Evolutionary conservation across 92 coral and sea anemone species (phyloP), one percentile per base, ranked within the genome.

Genomic region (Phymanthus crucifer): DNA sequence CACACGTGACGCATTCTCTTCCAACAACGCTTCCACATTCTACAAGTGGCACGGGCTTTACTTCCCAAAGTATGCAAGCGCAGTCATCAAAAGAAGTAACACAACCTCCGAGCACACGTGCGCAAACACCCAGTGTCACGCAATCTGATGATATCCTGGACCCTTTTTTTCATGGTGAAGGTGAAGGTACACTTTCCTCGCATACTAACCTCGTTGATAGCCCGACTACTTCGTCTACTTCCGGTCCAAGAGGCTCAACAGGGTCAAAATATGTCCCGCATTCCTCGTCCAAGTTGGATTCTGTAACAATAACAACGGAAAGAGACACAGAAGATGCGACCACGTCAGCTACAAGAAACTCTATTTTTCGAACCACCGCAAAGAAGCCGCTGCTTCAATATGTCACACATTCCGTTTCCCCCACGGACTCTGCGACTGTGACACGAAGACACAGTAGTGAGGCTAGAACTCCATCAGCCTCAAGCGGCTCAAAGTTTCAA

Each of bases 111-210:
- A 11, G 26, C 27, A 54, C 64, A 1, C 64, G 64, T 54, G 6
- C 45, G 43, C 27, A 17, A n/a, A 70, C 74, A 17, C 43, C 6
- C 43, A 34, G 16, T 47, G 47, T 57, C 52, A 76, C 81, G 72
- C 81, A 77, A 23, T 38, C 81, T 61, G 68, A 27, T 2, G 68
- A 61, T 61, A 17, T 61, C 34, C 6, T 61, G 32, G 68, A 61
- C 12, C 68, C 68, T 24, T 61, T 26, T 9, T 61, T 61, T 5
- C 2, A 26, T 27, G 68, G 29, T 27, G 32, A 54, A 54, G 64
- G 64, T 4, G 27, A 4, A 54, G n/a, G 24, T 21, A 21, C 64
- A 50, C 5, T 23, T 61, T 24, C 32, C 13, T 12, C 29, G 18
- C 18, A 12, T 61, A 61, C 68, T 18, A 61, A 8, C 27, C 68